Evolutionary conservation across 2,113 vertebrate genomes (phyloP), one percentile per base, ranked within the genome.

Genomic region (Bettongia penicillata): DNA sequence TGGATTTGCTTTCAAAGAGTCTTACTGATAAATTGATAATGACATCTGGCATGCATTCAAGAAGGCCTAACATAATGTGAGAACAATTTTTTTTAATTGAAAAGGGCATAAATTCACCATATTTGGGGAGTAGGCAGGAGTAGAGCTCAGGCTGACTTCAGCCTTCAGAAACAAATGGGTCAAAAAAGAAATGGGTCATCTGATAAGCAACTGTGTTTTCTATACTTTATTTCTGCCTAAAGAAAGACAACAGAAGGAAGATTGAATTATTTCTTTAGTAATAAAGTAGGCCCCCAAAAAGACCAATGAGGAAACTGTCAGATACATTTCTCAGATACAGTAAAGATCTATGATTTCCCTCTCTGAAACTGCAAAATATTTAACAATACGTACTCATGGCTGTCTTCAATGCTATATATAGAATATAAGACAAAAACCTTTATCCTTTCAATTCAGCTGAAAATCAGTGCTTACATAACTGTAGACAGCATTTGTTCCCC

Each of bases 11-110:
- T 96, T 61, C 95, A 22, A 22, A 49, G 61, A 97, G 5, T 14
- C 6, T 94, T 95, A 50, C 12, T 23, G 22, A 53, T 53, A 96
- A 97, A 95, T 22, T 28, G 51, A 95, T 95, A 97, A 94, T 48
- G 48, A 53, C 95, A 93, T n/a, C 90, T 95, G 92, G 95, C 91
- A 97, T 22, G 23, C 31, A 53, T n/a, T 52, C 3, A 14, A 93
- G 61, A 94, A 95, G 53, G 93, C 12, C 31, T 77, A 96, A 94
- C 24, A 1, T 19, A 90, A 93, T 93, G 91, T 96, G 90, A 91
- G 90, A 93, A 52, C 51, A 14, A n/a, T 50, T 68, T 50, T 95
- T 37, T 95, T 28, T 52, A 93, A 96, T 90, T 93, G 91, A 93
- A 93, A 94, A 91, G 93, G 92, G 94, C 93, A 77, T 57, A 31